These are phyloP conservation scores for Corythoichthys haematopterus DNA, from an alignment of 2,113 vertebrate genomes.

Conservation along the genomic window DNA sequence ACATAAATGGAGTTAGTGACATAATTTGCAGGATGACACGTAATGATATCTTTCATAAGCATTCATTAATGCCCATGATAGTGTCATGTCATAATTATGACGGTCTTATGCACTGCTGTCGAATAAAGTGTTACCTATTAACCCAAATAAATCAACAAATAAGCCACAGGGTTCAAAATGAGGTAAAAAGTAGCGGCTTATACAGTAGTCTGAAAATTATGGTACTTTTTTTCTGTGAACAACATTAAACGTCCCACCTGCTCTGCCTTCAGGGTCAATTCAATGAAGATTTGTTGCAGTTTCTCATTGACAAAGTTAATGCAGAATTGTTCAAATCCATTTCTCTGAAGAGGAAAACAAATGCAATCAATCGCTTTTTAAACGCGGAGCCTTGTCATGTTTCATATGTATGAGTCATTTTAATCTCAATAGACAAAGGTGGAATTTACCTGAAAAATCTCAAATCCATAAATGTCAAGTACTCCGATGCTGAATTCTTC, in stretches of 20 bases:
- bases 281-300: constrained; percentile 97
- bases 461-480: constrained; percentile 96
- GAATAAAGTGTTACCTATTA: no score
- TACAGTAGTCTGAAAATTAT: no score
- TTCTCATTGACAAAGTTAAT: constrained; percentile 99
- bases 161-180: no score
- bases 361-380: not conserved
- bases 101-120: no score
- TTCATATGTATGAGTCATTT: not conserved
- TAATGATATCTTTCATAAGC: no score
- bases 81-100: no score
- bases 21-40: no score
- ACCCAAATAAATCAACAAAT: no score
- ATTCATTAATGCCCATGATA: no score
- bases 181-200: no score
- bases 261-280: constrained; percentile 94
- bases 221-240: not conserved
- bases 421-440: not conserved
- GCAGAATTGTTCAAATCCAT: constrained; percentile 98
- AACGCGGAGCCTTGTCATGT: not conserved
- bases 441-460: constrained; percentile 88
- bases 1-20: no score
- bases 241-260: constrained; percentile 72
- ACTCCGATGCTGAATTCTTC: constrained; percentile 92
- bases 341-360: constrained; percentile 73